Conservation (phyloP, 2,797 vertebrate species). For the Hybognathus amarus region DNA sequence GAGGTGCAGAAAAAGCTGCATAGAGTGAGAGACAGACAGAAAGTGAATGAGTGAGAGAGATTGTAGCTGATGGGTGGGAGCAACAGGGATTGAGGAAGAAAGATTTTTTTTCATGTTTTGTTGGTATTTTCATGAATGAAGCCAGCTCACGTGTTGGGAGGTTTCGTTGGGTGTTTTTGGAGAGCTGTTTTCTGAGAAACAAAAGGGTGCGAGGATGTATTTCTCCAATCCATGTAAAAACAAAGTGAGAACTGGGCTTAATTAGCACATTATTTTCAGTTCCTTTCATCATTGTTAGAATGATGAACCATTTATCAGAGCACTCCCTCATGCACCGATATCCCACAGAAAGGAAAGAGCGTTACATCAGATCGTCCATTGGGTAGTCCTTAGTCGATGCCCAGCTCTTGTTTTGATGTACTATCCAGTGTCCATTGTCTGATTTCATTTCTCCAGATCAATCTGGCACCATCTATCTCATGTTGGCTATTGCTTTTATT, state of each 20-base stretch:
- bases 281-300: constrained; percentile 36
- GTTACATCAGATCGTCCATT: constrained; percentile 10
- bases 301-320: constrained; percentile 31
- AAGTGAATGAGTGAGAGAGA: constrained; percentile 37
- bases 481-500: constrained; percentile 51
- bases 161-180: constrained; percentile 29
- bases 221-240: constrained; percentile 25
- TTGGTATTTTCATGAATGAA: constrained; percentile 60
- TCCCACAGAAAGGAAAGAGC: constrained; percentile 6
- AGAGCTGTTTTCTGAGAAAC: constrained; percentile 31
- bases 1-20: constrained; percentile 58
- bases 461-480: constrained; percentile 46
- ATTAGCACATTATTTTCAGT: constrained; percentile 46
- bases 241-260: constrained; percentile 27
- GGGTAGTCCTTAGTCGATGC: constrained; percentile 8
- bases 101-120: constrained; percentile 28
- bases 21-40: constrained; percentile 54
- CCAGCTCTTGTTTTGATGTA: constrained; percentile 19
- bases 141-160: constrained; percentile 41
- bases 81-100: constrained; percentile 27
- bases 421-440: constrained; percentile 52
- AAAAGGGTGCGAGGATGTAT: background rate
- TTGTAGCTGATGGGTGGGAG: constrained; percentile 30
- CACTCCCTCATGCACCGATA: constrained; percentile 9
- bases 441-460: constrained; percentile 49